phyloP scores from a whole-genome alignment of 2,113 vertebrate species.

The Phylloscopus trochilus region DNA sequence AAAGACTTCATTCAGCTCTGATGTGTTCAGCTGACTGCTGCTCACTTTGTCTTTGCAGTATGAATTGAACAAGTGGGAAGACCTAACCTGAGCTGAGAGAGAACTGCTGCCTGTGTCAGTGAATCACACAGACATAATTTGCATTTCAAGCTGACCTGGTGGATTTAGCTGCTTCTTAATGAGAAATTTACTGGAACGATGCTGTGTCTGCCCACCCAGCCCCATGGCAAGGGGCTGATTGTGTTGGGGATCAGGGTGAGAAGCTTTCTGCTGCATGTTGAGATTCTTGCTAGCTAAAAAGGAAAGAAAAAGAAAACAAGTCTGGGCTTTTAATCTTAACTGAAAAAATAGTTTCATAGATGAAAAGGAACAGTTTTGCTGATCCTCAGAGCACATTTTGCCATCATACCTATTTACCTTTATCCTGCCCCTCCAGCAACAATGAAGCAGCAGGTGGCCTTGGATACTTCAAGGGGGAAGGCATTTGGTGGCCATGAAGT shows the following conservation, averaged over 20 bases:
- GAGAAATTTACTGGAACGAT: neutral
- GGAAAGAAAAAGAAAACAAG: neutral
- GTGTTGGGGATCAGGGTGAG: neutral
- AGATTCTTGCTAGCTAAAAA: neutral
- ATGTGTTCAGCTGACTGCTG: neutral
- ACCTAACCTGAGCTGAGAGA: neutral
- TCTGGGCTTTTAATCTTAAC: neutral
- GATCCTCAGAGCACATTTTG: neutral
- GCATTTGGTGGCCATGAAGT: neutral
- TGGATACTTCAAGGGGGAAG: neutral
- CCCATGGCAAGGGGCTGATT: neutral
- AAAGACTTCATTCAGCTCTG: neutral
- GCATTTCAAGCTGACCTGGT: constrained; percentile 25
- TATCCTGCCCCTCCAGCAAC: neutral
- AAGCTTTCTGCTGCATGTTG: neutral
- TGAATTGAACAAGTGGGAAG: neutral
- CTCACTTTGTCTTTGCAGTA: neutral
- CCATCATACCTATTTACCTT: neutral
- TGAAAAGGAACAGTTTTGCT: neutral
- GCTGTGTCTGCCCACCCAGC: neutral
- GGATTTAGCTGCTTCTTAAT: neutral
- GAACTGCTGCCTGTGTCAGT: neutral
- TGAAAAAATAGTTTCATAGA: neutral
- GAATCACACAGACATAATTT: neutral
- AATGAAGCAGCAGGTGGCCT: neutral